Evolutionary conservation across 2,888 invertebrate species (phyloP).

Genomic region (Agrochola litura): DNA sequence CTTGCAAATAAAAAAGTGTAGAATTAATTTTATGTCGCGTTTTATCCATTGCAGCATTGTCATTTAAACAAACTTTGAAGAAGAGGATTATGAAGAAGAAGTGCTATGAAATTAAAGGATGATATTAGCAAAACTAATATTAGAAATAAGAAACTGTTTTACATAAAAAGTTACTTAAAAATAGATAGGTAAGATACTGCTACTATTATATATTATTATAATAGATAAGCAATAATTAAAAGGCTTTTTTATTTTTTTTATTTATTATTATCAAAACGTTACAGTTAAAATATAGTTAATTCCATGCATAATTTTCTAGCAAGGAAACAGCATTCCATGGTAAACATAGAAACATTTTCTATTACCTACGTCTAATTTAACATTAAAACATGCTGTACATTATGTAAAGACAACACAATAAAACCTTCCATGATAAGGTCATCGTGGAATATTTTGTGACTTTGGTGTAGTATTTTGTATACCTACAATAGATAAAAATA

Average conservation of each 20-base stretch:
- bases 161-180: no score
- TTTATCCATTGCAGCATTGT: not conserved
- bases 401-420: conserved; percentile 2
- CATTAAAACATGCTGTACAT: not conserved
- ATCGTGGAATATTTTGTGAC: conserved; percentile 24
- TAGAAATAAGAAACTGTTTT: no score
- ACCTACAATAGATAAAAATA: conserved; percentile 17
- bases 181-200: no score
- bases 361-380: not conserved
- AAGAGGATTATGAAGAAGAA: not conserved
- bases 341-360: not conserved
- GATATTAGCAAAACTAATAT: not conserved
- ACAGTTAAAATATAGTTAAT: not conserved
- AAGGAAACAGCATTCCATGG: not conserved
- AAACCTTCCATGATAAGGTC: conserved; percentile 23
- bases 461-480: conserved; percentile 17
- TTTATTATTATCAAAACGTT: no score
- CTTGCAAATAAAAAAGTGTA: conserved; percentile 39
- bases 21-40: conserved; percentile 21
- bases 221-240: no score
- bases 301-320: not conserved
- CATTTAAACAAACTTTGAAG: conserved; percentile 1
- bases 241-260: no score
- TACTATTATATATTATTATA: no score
- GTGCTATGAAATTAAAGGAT: not conserved